Evolutionary conservation across 2,113 vertebrate genomes (phyloP), one percentile per base, ranked within the genome.

Genomic region (Charadrius vociferus): DNA sequence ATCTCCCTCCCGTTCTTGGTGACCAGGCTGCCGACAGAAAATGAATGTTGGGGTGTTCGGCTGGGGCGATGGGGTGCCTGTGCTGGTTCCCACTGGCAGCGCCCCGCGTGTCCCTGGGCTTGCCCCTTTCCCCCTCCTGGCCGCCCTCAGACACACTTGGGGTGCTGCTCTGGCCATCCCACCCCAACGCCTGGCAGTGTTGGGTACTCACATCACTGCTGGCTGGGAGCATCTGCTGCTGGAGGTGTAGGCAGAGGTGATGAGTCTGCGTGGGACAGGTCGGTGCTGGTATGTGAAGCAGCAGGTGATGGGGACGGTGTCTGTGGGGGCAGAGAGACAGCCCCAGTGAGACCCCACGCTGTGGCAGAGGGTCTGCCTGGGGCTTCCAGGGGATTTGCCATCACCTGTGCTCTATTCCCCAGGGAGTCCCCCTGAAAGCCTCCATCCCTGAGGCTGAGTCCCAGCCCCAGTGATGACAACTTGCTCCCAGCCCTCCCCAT

Each of bases 271-370:
- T 0, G 16, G 22, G 43, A 89, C 0, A 13, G 0, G 19, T 0
- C 0, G 6, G 0, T 0, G 0, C 2, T 0, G 0, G 24, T 36
- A 34, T 0, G 0, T 0, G 4, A 9, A 0, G 53, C 94, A 95
- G 72, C 96, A 96, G 8, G 0, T 0, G 0, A 0, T 1, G 21
- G 0, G 0, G 3, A 0, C 0, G 1, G 0, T 6, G 3, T 0
- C 87, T 96, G 66, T 32, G 4, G 17, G 20, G 21, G 2, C 58
- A 39, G 37, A 91, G 50, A 74, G 9, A 66, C 34, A n/a, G 20
- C 30, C 8, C 17, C 43, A n/a, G 30, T 88, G 61, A 86, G 71
- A 63, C 4, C n/a, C 30, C 79, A 18, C 11, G 7, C 3, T 32
- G 30, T 0, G 0, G 55, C 39, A 61, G 50, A 77, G 7, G 21